Evolutionary conservation across 1,140 invertebrate species (phyloP), one percentile per base, ranked within the genome.

Genomic region (Drosophila parabipectinata): DNA sequence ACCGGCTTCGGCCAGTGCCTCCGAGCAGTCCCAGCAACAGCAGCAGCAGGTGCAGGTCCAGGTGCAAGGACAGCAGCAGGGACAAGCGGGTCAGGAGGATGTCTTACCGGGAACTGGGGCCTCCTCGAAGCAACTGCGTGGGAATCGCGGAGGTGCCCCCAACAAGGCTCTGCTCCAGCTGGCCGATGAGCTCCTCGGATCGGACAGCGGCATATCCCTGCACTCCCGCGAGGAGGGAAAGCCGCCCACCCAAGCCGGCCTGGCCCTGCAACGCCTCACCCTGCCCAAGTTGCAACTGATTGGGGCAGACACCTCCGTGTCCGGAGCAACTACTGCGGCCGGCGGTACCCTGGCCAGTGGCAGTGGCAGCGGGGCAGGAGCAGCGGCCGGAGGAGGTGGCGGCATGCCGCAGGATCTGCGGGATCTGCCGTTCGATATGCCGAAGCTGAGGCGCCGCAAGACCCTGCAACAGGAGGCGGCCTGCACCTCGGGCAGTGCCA

Each of bases 381-480:
- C 44, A 79, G 2, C 28, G 2, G 45, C 47, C 14, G 90, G 73
- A 92, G 90, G 75, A 92, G 14, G 95, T 96, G 77, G 92, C 96
- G 51, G 93, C 95, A 37, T 93, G 95, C 63, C 94, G 94, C 90
- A 93, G 21, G 96, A 97, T 87, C 92, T 97, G n/a, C 93, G 95
- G 37, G 95, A 97, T 82, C 93, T 97, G 60, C 96, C 97, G 0
- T 97, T 97, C 78, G 96, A 97, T 74, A 97, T 97, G 96, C 96
- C 97, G n/a, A 98, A 98, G 90, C 91, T 97, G 54, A 92, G 96
- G 45, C 93, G 96, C 48, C 94, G 95, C 90, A 94, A 96, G 67
- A 93, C 94, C 37, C 9, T 85, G 74, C 82, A 85, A 34, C 82
- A 85, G 66, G 82, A 85, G 71, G 80, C 92, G 39, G 93, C 94